A percentile compares a stretch with the other conserved stretches of the same genome.
phyloP scores from a whole-genome alignment of 2,797 vertebrate species.

The Numenius phaeopus region DNA sequence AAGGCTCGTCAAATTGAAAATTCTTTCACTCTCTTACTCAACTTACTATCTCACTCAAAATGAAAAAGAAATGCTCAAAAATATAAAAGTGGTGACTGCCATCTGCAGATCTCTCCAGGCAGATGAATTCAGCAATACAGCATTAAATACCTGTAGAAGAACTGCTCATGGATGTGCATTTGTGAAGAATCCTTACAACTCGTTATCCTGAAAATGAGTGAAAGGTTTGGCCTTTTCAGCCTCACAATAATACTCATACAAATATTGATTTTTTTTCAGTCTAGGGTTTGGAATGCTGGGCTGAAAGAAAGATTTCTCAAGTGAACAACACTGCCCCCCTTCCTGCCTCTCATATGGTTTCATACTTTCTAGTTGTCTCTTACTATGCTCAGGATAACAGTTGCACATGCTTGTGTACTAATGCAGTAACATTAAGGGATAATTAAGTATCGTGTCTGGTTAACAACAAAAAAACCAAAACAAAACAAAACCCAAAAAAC shows the following conservation, averaged over 20 bases:
- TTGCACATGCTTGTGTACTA: not conserved
- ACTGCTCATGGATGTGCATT: not conserved
- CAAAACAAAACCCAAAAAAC: not conserved
- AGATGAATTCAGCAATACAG: not conserved
- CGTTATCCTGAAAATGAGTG: not conserved
- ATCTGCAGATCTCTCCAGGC: not conserved
- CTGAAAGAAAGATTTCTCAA: not conserved
- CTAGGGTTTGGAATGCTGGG: not conserved
- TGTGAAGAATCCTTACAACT: not conserved
- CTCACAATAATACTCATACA: not conserved
- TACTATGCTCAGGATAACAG: not conserved
- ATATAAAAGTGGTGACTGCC: not conserved
- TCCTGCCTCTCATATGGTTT: not conserved
- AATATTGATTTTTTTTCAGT: not conserved
- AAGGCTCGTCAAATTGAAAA: not conserved
- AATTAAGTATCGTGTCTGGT: not conserved
- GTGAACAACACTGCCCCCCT: not conserved
- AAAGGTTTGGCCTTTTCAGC: not conserved
- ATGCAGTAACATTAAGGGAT: not conserved
- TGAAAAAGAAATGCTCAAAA: not conserved
- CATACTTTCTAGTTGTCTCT: not conserved
- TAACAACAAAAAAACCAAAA: not conserved
- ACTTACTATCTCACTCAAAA: not conserved
- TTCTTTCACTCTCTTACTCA: not conserved
- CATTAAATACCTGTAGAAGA: not conserved